Base-by-base conservation (phyloP, 2,113 vertebrate genomes). In the Oenanthe oenanthe region DNA sequence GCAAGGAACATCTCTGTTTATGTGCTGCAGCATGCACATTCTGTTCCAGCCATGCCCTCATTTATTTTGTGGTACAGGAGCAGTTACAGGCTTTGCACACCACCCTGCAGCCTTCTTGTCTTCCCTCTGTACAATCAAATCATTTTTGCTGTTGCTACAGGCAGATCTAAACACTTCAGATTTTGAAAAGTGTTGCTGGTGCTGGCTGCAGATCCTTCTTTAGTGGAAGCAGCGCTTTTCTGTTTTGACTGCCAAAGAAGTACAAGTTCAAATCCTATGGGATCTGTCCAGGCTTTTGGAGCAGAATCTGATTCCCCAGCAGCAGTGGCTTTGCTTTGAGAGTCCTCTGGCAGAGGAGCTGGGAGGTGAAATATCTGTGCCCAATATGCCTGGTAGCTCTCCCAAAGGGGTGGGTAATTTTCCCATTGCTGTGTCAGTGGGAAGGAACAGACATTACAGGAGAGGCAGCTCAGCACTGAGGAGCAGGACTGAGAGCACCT, bases 401-500 rank as follows among this genome's bases (percentile, higher is more conserved):
- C 56, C 21, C 19, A 4, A 12, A 38, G 20, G 21, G 10, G 9
- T 17, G 19, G 54, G 3, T 32, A 7, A 26, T 62, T 51, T 63
- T 47, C 12, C 60, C 2, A 2, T 31, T 19, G 43, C 38, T 28
- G 10, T 34, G 56, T 20, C 48, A 38, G 63, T 10, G 65, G 53
- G 36, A 53, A 66, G 28, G 45, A 60, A 34, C n/a, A 40, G 53
- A 53, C 34, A 3, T 0, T 11, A 25, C 70, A 40, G 60, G 32
- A 29, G 28, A 67, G 61, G 31, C 53, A 21, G 3, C 67, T 70
- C 61, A 6, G 47, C 57, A 24, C n/a, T 0, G 0, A 36, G 21
- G 34, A 10, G 5, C 8, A 8, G 58, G 3, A 4, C 2, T 5
- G 50, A 56, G 45, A 47, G 62, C 45, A 63, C 60, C 60, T 77